Evolutionary conservation across 2,888 invertebrate species (phyloP).

Genomic region (Cetonia aurata): DNA sequence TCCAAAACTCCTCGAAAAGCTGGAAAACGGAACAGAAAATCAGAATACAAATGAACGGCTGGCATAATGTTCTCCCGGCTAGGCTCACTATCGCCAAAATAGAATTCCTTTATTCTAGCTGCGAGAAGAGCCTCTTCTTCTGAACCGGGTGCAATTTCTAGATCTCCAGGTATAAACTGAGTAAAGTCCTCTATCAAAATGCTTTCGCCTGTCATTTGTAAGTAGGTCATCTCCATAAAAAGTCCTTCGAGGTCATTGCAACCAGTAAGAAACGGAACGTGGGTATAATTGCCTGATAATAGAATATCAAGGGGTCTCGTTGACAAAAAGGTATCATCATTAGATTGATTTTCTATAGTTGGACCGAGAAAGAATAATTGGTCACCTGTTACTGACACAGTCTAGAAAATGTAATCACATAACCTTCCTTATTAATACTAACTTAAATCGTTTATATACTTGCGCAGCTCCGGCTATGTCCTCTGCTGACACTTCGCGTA

Average conservation of each 20-base stretch:
- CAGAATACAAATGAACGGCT: constrained; percentile 17
- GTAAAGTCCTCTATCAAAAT: constrained; percentile 39
- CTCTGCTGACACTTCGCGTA: constrained; percentile 43
- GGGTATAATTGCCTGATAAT: constrained; percentile 44
- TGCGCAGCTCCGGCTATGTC: constrained; percentile 7
- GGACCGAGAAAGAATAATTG: constrained; percentile 15
- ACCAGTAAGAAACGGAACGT: constrained; percentile 48
- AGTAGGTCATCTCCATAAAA: constrained; percentile 38
- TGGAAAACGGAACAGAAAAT: constrained; percentile 16
- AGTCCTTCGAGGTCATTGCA: constrained; percentile 48
- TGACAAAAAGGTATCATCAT: constrained; percentile 47
- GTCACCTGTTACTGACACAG: not conserved
- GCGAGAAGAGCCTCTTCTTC: constrained; percentile 26
- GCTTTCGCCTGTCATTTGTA: constrained; percentile 35
- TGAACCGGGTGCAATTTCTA: constrained; percentile 37
- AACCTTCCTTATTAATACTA: not conserved
- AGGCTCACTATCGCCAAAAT: constrained; percentile 42
- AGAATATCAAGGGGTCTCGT: constrained; percentile 42
- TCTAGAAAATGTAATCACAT: not conserved
- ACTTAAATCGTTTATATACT: not conserved
- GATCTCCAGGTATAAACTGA: constrained; percentile 45
- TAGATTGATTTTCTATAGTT: constrained; percentile 45
- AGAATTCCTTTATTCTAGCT: constrained; percentile 36
- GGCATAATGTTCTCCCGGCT: constrained; percentile 26
- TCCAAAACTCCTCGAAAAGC: constrained; percentile 25